Evolutionary conservation across 2,113 vertebrate species (phyloP), one percentile per base, ranked within the genome.

Genomic region (Chaenocephalus aceratus): DNA sequence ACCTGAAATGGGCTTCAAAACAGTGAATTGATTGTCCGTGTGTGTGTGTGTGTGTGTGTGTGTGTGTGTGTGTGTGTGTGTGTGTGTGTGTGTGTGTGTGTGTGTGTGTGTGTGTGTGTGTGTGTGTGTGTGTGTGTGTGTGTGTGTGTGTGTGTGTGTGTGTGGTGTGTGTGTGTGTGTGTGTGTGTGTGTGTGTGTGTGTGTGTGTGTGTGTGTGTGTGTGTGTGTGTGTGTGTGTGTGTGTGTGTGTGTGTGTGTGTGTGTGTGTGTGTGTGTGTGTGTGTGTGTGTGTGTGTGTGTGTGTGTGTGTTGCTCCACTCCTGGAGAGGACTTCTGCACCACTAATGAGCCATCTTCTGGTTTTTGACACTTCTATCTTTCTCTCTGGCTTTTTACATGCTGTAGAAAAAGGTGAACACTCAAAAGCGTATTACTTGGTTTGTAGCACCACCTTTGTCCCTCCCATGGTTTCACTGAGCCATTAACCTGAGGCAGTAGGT

Each of bases 341-440:
- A 12, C 71, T 86, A 86, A 85, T 83, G 61, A 88, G 74, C 11
- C 15, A 52, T 76, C 16, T 8, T 41, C 51, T 63, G 11, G 62
- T 36, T 53, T 46, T 44, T 56, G 64, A 26, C 48, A 52, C 64
- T 30, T 73, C 52, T 58, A 13, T 59, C 11, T 30, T 14, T 78
- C 23, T 52, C 18, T 62, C 57, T 67, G 1, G 9, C 46, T 69
- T 67, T 44, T 36, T 16, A 7, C 57, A 30, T 15, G 56, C 11
- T 59, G 46, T 70, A 51, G 46, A 79, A 73, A 23, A 13, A 30
- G 34, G 16, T 54, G 18, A 52, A 58, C 12, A 56, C 48, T 52
- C 41, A 8, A 6, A 49, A 52, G 56, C 61, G 13, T n/a, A 62
- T 51, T 57, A 62, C 23, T 44, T 7, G 1, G 45, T 30, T 66